phyloP scores from a whole-genome alignment of 2,888 invertebrate species.

The Tachina lurida region DNA sequence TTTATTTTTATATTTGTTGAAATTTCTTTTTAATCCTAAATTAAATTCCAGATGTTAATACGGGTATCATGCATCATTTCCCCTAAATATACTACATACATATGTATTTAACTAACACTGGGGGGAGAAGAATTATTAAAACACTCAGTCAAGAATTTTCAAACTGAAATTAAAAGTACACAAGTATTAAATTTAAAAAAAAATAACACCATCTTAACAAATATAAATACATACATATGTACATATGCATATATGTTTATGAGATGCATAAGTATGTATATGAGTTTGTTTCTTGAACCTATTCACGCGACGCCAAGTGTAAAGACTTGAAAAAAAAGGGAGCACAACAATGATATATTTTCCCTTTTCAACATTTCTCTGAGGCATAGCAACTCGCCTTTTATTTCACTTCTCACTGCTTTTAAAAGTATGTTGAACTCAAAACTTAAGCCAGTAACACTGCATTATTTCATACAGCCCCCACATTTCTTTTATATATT shows the following conservation, averaged over 20 bases:
- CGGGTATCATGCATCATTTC: too few species aligned
- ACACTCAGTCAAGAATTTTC: background rate
- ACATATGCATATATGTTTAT: too few species aligned
- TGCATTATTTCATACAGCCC: slow-evolving; percentile 7
- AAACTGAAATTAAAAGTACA: background rate
- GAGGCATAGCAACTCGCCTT: slow-evolving; percentile 10
- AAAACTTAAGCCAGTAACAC: slow-evolving; percentile 34
- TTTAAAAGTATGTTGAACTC: slow-evolving; percentile 44
- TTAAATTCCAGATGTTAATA: too few species aligned
- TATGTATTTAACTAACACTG: too few species aligned
- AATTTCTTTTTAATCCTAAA: background rate
- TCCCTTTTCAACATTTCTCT: background rate
- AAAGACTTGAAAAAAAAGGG: slow-evolving; percentile 9
- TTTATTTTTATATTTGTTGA: background rate
- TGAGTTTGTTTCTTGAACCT: background rate
- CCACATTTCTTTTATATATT: background rate
- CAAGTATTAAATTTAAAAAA: background rate
- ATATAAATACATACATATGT: too few species aligned
- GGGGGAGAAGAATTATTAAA: too few species aligned
- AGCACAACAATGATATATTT: slow-evolving; percentile 5
- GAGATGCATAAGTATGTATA: background rate
- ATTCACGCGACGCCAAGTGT: slow-evolving; percentile 29
- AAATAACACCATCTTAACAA: background rate
- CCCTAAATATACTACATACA: too few species aligned
- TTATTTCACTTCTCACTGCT: background rate